These are phyloP conservation scores for Sphecodes monilicornis DNA, from an alignment of 2,888 invertebrate genomes.

Conservation along the genomic window DNA sequence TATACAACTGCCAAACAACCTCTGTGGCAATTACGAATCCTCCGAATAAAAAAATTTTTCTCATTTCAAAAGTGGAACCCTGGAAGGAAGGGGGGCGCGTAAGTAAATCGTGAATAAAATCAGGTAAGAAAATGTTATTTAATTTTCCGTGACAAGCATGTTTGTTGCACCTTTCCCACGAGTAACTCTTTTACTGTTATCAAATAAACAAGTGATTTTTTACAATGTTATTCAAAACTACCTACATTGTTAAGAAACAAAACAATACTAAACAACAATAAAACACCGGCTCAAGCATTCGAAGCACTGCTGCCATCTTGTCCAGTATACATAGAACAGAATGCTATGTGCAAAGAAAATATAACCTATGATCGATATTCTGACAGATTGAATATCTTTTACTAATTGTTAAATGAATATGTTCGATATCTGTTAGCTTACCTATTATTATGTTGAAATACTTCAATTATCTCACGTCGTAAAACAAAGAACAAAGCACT, in stretches of 20 bases:
- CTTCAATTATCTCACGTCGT: neutral
- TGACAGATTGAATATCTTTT: neutral
- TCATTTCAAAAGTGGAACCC: neutral
- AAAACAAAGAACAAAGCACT: neutral
- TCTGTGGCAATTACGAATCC: slow-evolving; percentile 53
- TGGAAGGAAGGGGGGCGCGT: neutral
- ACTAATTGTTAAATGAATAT: too few species aligned
- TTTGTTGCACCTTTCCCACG: too few species aligned
- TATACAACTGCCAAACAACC: slow-evolving; percentile 65
- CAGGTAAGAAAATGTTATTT: too few species aligned
- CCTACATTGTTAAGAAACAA: neutral
- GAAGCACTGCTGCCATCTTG: neutral
- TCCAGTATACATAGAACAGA: neutral
- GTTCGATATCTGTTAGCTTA: too few species aligned
- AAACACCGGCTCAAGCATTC: neutral
- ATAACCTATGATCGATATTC: neutral
- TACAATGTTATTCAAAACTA: too few species aligned
- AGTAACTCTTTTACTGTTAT: too few species aligned
- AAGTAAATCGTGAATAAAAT: neutral
- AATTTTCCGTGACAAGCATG: too few species aligned
- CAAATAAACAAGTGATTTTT: too few species aligned
- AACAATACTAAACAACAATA: neutral
- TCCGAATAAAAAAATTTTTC: slow-evolving; percentile 26
- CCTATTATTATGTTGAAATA: neutral
- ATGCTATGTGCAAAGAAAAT: neutral